Evolutionary conservation across 2,888 invertebrate species (phyloP).

Genomic region (Ariolimax columbianus): DNA sequence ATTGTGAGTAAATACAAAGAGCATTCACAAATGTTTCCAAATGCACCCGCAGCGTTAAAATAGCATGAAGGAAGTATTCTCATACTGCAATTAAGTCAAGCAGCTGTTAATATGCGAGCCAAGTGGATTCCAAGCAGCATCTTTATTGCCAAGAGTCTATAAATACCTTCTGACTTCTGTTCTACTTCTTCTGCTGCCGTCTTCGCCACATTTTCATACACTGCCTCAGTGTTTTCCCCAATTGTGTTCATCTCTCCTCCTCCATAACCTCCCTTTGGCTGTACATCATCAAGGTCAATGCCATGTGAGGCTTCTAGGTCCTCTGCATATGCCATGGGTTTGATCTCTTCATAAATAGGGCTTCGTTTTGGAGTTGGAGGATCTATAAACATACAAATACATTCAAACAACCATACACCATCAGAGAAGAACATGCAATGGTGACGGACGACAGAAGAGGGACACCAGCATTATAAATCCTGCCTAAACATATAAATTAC

Average conservation of each 20-base stretch:
- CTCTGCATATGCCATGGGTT: background rate
- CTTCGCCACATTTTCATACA: background rate
- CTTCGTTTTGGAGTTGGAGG: background rate
- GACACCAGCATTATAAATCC: too few species aligned
- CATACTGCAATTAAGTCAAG: too few species aligned
- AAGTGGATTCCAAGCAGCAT: background rate
- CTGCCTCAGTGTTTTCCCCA: background rate
- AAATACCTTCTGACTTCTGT: background rate
- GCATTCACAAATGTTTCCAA: too few species aligned
- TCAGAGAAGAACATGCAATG: too few species aligned
- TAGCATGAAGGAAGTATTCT: too few species aligned
- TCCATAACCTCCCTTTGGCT: background rate
- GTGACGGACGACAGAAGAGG: too few species aligned
- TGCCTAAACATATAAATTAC: too few species aligned
- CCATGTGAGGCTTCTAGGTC: background rate
- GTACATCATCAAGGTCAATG: background rate
- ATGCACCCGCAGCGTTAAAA: too few species aligned
- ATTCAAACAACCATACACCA: too few species aligned
- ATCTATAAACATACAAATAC: slow-evolving; percentile 1
- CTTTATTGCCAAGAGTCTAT: background rate
- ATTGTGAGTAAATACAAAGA: too few species aligned
- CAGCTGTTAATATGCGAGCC: background rate
- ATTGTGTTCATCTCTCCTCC: background rate
- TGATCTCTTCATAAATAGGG: background rate
- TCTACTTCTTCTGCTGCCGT: background rate